Base-by-base conservation (phyloP, 2,797 vertebrate genomes). In the Pseudochirops cupreus region DNA sequence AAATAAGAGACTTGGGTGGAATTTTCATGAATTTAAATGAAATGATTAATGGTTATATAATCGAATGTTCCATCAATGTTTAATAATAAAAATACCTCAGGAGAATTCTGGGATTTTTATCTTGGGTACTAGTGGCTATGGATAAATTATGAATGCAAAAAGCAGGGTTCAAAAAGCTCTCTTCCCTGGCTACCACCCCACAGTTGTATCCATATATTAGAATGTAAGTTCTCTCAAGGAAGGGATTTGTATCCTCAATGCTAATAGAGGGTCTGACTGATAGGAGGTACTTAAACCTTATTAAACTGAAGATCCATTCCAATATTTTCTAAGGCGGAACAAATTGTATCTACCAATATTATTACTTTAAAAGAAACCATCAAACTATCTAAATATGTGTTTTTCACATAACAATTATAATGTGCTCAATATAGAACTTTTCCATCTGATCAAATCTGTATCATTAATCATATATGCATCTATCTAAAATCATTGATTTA, bases 111-210 rank as follows among this genome's bases (percentile, higher is more conserved):
- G 46, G 52, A 82, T 95, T 97, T 87, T 96, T 56, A 90, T 94
- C 82, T 94, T 93, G 91, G 56, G 59, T 59, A 95, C 56, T 91
- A 96, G 55, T 94, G 94, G 91, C 53, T 92, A 94, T 33, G 55
- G 95, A 93, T 52, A 54, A 57, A 33, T 93, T 21, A 74, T n/a
- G 92, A 90, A 26, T 95, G 9, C 91, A 95, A 95, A 58, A 74
- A 93, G 56, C 0, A 57, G 12, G 58, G 21, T 74, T 92, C n/a
- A 55, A 50, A 87, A 87, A 50, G 1, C 74, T 28, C 74, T 24
- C 14, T 26, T 50, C 67, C 67, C 67, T 10, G 58, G 58, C 58
- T 10, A 31, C 39, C 6, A 74, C 16, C n/a, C n/a, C n/a, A 74
- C 18, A 74, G 39, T 26, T 87, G 24, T 50, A 50, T 87, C 74